Conservation (phyloP, 2,113 vertebrate species). For the Sturnira hondurensis region DNA sequence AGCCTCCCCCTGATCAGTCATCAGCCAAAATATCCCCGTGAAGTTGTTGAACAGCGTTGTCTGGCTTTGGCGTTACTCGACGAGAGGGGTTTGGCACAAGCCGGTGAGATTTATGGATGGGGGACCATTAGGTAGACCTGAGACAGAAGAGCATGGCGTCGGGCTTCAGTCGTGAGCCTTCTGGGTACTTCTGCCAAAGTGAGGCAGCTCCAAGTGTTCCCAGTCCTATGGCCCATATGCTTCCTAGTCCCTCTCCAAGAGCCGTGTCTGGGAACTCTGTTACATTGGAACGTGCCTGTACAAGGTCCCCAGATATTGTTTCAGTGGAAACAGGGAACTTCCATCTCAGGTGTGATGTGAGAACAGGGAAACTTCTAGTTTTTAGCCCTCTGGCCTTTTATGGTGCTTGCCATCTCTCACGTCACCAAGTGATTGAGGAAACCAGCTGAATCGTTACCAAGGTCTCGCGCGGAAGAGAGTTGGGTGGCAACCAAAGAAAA, state of each 20-base stretch:
- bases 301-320: neutral
- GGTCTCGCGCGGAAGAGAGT: neutral
- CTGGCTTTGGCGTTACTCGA: neutral
- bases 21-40: neutral
- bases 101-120: neutral
- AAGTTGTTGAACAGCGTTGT: neutral
- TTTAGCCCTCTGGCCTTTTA: neutral
- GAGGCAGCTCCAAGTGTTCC: neutral
- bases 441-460: neutral
- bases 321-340: neutral
- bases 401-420: neutral
- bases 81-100: neutral
- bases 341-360: neutral
- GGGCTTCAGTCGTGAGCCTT: neutral
- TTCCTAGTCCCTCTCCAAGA: neutral
- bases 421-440: neutral
- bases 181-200: neutral
- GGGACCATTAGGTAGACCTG: neutral
- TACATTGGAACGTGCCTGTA: neutral
- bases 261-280: neutral
- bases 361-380: neutral
- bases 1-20: neutral
- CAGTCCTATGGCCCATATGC: neutral
- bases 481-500: neutral
- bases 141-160: neutral